Base-by-base conservation (phyloP, 2,797 vertebrate species). In the Paratrypauchen microcephalus region DNA sequence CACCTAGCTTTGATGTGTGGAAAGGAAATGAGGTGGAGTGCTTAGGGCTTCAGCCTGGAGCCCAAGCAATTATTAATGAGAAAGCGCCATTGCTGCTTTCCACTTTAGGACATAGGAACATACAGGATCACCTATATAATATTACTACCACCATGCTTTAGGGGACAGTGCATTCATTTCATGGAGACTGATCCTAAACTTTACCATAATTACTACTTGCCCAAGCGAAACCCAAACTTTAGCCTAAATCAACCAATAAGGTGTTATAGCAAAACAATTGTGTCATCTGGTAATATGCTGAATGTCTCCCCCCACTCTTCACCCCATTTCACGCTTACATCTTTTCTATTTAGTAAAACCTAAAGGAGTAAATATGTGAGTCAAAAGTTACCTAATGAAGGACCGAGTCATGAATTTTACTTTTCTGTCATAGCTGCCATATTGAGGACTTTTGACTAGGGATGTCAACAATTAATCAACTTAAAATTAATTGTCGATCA, bases 1-100 rank as follows among this genome's bases (percentile, higher is more conserved):
- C 59, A 66, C 72, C 36, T 4, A 71, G 63, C 82, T 86, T 83
- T 88, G 86, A 89, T 80, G 84, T 86, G 81, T 71, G 76, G 77
- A 85, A 24, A 85, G 89, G 87, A 89, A 92, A 92, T 90, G 83
- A 90, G 87, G 61, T 75, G 65, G 85, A 80, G 82, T 78, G 83
- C 86, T 87, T 81, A 91, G 81, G 88, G 84, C 81, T 73, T 24
- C 80, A 81, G 84, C 83, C 89, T 70, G 82, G 74, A 81, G 87
- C 75, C 77, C 84, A 84, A 89, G 91, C 87, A 82, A 92, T 93
- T 93, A 93, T 89, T 87, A 85, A 89, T 89, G 88, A 92, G 78
- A 85, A 86, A 91, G 86, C 87, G 84, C 78, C 84, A 80, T 71
- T 7, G 78, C 76, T 68, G 84, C 75, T 78, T 65, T 69, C 71